Percentiles rank a stretch among this genome's conserved stretches.
Conservation (phyloP, 1,140 invertebrate genomes). For the Eubasilissa regina region DNA sequence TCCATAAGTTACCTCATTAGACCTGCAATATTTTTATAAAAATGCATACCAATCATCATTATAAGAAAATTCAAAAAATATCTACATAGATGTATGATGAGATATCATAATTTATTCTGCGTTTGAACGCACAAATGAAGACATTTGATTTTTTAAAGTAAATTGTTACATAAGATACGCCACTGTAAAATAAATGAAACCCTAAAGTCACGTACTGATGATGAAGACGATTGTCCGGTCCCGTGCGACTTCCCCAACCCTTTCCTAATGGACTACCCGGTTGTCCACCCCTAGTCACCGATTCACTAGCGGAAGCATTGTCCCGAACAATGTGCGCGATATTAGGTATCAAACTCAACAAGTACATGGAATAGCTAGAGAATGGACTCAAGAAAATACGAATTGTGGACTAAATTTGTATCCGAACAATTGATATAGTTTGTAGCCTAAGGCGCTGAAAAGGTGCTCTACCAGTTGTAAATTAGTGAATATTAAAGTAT, state of each 20-base stretch:
- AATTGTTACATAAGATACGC: too few relatives aligned
- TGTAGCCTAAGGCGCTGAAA: background rate
- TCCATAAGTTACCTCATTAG: too few relatives aligned
- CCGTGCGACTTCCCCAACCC: conserved; percentile 31
- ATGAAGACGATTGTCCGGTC: conserved; percentile 43
- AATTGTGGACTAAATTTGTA: conserved; percentile 33
- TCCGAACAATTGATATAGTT: conserved; percentile 26
- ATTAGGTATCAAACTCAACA: conserved; percentile 31
- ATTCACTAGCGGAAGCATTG: conserved; percentile 40
- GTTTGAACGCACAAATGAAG: too few relatives aligned
- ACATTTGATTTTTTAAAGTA: too few relatives aligned
- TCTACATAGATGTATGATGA: too few relatives aligned
- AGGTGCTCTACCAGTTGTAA: background rate
- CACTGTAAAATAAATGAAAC: conserved; percentile 26
- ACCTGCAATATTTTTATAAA: too few relatives aligned
- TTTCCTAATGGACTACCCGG: conserved; percentile 16
- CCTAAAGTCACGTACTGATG: conserved; percentile 40
- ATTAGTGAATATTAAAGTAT: too few relatives aligned
- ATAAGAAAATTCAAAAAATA: too few relatives aligned
- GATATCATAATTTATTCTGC: too few relatives aligned
- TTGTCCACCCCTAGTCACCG: conserved; percentile 27
- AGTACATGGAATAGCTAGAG: conserved; percentile 25
- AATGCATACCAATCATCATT: too few relatives aligned
- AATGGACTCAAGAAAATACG: conserved; percentile 25
- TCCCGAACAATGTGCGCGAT: conserved; percentile 33